phyloP scores from a whole-genome alignment of 2,113 vertebrate species.

The Puntigrus tetrazona region DNA sequence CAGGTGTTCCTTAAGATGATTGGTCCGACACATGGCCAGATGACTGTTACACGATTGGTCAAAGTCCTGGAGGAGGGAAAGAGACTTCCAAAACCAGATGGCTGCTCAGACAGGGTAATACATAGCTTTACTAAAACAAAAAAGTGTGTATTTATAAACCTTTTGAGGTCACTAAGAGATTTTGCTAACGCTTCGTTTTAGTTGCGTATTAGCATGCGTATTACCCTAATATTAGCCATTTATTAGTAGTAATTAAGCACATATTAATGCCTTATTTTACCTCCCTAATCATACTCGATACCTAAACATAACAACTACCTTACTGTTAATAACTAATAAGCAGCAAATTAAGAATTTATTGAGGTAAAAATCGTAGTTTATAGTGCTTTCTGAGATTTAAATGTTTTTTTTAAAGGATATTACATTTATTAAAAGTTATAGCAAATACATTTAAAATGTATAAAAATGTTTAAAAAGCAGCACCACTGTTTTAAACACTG shows the following conservation, averaged over 20 bases:
- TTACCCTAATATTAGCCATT: too few relatives aligned
- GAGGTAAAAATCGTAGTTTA: too few relatives aligned
- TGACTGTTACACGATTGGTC: conserved; percentile 90
- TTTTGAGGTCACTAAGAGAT: background rate
- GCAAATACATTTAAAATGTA: background rate
- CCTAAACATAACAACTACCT: too few relatives aligned
- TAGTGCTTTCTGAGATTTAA: too few relatives aligned
- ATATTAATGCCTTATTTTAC: too few relatives aligned
- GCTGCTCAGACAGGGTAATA: conserved; percentile 83
- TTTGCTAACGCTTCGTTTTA: too few relatives aligned
- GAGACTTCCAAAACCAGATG: conserved; percentile 81
- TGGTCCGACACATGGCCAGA: conserved; percentile 89
- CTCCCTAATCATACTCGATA: too few relatives aligned
- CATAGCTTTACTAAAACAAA: background rate
- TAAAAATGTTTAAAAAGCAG: background rate
- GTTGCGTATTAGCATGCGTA: too few relatives aligned
- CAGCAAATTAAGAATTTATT: too few relatives aligned
- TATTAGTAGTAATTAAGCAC: too few relatives aligned
- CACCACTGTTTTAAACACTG: background rate
- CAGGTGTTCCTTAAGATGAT: conserved; percentile 92
- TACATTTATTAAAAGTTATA: background rate
- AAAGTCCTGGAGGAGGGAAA: conserved; percentile 81
- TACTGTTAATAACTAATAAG: too few relatives aligned
- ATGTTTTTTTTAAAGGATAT: too few relatives aligned
- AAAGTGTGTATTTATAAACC: background rate